These are phyloP conservation scores for Psilopsiagon aurifrons DNA, from an alignment of 2,113 vertebrate species.

Conservation along the genomic window DNA sequence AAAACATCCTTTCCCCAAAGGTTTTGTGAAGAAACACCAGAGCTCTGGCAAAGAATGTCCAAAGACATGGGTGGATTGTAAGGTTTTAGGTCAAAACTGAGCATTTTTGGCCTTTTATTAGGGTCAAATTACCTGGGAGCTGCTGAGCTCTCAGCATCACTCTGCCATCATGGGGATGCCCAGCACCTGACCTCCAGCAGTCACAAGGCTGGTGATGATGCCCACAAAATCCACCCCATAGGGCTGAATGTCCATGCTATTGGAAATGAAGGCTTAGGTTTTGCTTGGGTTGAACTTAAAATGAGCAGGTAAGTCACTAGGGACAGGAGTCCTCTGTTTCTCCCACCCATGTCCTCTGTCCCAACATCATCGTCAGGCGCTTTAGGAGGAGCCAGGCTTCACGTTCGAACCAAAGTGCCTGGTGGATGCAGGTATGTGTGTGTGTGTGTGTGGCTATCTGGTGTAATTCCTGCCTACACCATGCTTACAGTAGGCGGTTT, in stretches of 20 bases:
- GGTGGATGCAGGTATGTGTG: neutral
- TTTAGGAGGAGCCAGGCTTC: neutral
- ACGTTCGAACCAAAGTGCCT: neutral
- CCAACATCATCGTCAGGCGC: neutral
- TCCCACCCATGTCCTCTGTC: rapidly evolving
- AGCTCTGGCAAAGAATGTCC: neutral
- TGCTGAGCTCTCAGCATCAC: neutral
- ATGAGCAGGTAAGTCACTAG: neutral
- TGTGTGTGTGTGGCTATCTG: neutral
- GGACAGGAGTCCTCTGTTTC: rapidly evolving
- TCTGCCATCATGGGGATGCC: rapidly evolving
- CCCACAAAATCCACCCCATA: neutral
- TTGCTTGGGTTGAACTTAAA: rapidly evolving
- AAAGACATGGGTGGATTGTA: neutral
- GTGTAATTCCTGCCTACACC: constrained; percentile 15
- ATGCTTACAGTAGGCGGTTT: neutral
- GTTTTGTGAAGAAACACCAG: neutral
- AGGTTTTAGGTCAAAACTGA: neutral
- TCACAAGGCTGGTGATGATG: neutral
- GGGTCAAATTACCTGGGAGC: neutral
- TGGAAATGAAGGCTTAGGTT: neutral
- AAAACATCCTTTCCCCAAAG: neutral
- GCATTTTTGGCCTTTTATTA: neutral
- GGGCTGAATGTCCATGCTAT: rapidly evolving
- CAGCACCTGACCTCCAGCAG: too few species aligned